phyloP scores from a whole-genome alignment of 1,140 invertebrate species.

The Drosophila repletoides region DNA sequence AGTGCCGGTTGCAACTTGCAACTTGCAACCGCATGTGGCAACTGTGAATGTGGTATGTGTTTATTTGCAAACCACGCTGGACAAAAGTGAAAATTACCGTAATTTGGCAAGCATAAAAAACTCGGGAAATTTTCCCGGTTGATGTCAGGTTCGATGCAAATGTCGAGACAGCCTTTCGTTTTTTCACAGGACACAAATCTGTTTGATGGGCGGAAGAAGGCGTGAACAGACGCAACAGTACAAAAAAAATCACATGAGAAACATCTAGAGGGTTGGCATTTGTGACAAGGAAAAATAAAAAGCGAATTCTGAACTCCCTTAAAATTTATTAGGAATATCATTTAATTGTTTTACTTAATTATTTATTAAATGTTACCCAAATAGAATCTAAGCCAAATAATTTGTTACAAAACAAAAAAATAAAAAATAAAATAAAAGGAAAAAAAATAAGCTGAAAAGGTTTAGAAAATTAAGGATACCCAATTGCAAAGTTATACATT shows the following conservation, averaged over 20 bases:
- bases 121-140: too few species aligned
- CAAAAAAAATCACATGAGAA: conserved; percentile 37
- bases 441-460: too few species aligned
- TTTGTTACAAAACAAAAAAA: too few species aligned
- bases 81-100: conserved; percentile 67
- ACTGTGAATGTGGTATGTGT: conserved; percentile 40
- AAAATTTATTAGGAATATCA: too few species aligned
- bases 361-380: too few species aligned
- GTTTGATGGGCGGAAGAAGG: conserved; percentile 34
- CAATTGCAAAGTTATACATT: too few species aligned
- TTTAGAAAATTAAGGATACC: too few species aligned
- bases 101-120: conserved; percentile 49
- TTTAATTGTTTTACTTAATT: too few species aligned
- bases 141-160: conserved; percentile 47
- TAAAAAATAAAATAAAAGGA: too few species aligned
- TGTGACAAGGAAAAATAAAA: neutral
- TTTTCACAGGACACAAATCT: conserved; percentile 24
- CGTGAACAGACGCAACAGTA: neutral
- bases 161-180: conserved; percentile 30
- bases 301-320: too few species aligned
- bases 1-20: conserved; percentile 75
- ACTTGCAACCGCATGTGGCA: conserved; percentile 45
- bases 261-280: conserved; percentile 24
- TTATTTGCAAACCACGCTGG: conserved; percentile 71
- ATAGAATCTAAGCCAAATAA: too few species aligned